Conservation (phyloP, 1,140 invertebrate genomes). For the Lordiphosa clarofinis region DNA sequence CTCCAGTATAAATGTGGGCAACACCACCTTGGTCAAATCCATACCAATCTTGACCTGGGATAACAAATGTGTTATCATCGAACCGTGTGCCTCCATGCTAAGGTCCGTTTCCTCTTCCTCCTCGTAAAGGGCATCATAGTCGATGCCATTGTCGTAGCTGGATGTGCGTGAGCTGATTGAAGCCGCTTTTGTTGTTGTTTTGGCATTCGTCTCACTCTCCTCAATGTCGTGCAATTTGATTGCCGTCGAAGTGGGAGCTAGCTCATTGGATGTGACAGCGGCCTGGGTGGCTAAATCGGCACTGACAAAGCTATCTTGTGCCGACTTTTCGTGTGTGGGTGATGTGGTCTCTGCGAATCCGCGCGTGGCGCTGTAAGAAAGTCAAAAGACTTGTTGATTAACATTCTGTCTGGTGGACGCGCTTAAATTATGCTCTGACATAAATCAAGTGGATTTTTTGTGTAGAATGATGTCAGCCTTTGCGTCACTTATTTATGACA, state of each 20-base stretch:
- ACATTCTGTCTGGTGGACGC: conserved; percentile 10
- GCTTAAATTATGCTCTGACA: conserved; percentile 28
- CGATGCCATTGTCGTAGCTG: conserved; percentile 80
- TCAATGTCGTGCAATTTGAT: conserved; percentile 51
- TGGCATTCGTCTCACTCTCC: conserved; percentile 50
- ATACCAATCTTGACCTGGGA: conserved; percentile 99
- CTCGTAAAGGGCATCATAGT: conserved; percentile 92
- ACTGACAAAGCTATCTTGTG: conserved; percentile 28
- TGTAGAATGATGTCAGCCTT: conserved; percentile 44
- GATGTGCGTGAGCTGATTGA: conserved; percentile 38
- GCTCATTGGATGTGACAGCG: conserved; percentile 6
- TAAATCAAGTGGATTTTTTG: conserved; percentile 23
- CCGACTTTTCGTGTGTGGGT: conserved; percentile 60
- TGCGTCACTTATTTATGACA: conserved; percentile 17
- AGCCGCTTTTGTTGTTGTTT: conserved; percentile 19
- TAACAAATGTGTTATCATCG: conserved; percentile 95
- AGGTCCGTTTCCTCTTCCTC: conserved; percentile 92
- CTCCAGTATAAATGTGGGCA: conserved; percentile 98
- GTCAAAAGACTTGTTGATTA: conserved; percentile 50
- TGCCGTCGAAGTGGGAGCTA: conserved; percentile 2
- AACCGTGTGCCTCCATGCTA: conserved; percentile 96
- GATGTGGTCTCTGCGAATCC: conserved; percentile 68
- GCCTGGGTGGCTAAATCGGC: conserved; percentile 7
- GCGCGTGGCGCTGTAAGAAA: conserved; percentile 57
- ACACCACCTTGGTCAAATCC: conserved; percentile 98